A percentile compares a stretch with the other conserved stretches of the same genome.
phyloP scores from a whole-genome alignment of 1,140 invertebrate species.

The Orchesella cincta region DNA sequence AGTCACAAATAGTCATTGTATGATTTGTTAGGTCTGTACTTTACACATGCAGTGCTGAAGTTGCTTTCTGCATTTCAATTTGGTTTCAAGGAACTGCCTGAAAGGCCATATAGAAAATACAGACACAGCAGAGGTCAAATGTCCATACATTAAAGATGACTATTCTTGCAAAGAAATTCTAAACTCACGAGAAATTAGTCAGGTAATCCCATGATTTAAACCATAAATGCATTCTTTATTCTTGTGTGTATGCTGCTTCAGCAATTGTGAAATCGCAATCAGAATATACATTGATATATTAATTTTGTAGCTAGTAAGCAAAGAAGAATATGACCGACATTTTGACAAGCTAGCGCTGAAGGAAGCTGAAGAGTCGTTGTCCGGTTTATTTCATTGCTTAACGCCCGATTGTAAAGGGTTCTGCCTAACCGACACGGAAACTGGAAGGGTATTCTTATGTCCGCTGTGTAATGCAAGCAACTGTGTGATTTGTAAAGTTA shows the following conservation, averaged over 20 bases:
- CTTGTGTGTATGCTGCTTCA: no score
- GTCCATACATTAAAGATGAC: slow-evolving; percentile 59
- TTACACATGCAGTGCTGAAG: no score
- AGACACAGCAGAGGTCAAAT: slow-evolving; percentile 59
- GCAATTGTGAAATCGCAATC: background rate
- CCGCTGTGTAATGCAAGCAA: slow-evolving; percentile 78
- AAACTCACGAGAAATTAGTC: slow-evolving; percentile 61
- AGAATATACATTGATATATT: background rate
- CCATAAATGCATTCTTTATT: background rate
- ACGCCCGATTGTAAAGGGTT: slow-evolving; percentile 83
- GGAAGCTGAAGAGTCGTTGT: slow-evolving; percentile 77
- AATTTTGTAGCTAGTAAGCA: slow-evolving; percentile 56
- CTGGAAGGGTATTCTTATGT: slow-evolving; percentile 80
- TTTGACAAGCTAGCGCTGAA: slow-evolving; percentile 67
- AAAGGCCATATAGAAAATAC: slow-evolving; percentile 55
- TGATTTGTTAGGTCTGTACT: no score
- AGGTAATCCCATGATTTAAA: slow-evolving; percentile 54
- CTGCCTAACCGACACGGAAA: slow-evolving; percentile 65
- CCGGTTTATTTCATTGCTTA: slow-evolving; percentile 87
- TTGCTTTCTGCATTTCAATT: no score
- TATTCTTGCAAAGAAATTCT: slow-evolving; percentile 59
- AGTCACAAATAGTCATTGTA: slow-evolving; percentile 8
- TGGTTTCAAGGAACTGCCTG: slow-evolving; percentile 59
- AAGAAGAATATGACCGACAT: slow-evolving; percentile 56
- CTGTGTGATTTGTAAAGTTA: slow-evolving; percentile 84